A percentile compares a stretch with the other conserved stretches of the same genome.
These are phyloP conservation scores for Margarornis squamiger DNA, from an alignment of 2,797 vertebrate genomes.

Conservation along the genomic window DNA sequence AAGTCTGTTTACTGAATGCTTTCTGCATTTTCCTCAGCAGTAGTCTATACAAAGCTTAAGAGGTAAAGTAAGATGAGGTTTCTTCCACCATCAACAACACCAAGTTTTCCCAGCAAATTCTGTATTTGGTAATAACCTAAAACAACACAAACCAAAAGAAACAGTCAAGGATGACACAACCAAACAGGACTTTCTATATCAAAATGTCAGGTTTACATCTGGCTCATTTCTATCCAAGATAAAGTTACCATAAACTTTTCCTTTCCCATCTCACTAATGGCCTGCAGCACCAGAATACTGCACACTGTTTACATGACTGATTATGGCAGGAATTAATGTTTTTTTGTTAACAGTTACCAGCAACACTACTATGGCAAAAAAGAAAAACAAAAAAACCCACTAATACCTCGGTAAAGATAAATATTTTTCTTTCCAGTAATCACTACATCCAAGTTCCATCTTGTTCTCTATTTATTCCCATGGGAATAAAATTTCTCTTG, in stretches of 20 bases:
- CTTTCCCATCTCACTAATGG: background rate
- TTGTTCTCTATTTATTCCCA: background rate
- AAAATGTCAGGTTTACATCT: background rate
- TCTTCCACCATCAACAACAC: background rate
- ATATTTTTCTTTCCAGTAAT: background rate
- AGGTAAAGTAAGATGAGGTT: background rate
- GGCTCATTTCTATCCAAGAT: background rate
- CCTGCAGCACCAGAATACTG: background rate
- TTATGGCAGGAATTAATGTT: background rate
- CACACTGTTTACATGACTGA: background rate
- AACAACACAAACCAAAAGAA: background rate
- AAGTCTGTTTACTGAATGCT: background rate
- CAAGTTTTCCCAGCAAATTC: background rate
- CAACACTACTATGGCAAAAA: background rate
- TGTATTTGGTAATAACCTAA: background rate
- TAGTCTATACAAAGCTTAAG: background rate
- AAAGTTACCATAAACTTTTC: background rate
- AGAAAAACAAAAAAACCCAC: accelerated
- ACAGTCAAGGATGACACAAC: background rate
- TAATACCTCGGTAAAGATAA: background rate
- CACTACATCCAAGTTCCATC: background rate
- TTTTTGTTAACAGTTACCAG: background rate
- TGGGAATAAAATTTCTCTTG: background rate
- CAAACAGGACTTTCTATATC: background rate
- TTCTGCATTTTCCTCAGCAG: background rate